A percentile compares a stretch with the other conserved stretches of the same genome.
Conservation (phyloP, 2,888 invertebrate genomes). For the Aporophyla nigra region DNA sequence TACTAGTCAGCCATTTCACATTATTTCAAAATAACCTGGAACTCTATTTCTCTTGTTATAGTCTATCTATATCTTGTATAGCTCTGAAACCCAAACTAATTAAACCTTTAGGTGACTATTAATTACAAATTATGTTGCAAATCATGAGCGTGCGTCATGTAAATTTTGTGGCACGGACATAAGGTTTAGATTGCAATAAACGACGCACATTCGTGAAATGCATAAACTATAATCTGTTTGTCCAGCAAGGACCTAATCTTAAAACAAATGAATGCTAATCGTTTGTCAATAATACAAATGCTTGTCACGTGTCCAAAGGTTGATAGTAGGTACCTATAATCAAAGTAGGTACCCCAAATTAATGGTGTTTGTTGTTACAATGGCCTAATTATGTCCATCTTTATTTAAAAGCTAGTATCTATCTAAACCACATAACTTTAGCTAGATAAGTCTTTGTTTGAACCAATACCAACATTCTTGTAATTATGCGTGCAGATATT, state of each 20-base stretch:
- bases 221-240: background rate
- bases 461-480: constrained; percentile 2
- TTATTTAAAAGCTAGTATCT: constrained; percentile 41
- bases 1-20: too few relatives aligned
- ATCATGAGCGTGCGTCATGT: too few relatives aligned
- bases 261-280: constrained; percentile 30
- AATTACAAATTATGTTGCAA: constrained; percentile 3
- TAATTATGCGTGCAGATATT: constrained; percentile 23
- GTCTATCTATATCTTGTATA: too few relatives aligned
- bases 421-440: constrained; percentile 15
- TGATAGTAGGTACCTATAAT: constrained; percentile 21
- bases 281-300: constrained; percentile 31
- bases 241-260: constrained; percentile 7
- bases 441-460: constrained; percentile 29
- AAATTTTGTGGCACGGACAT: background rate
- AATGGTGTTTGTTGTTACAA: constrained; percentile 44
- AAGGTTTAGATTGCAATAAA: constrained; percentile 1
- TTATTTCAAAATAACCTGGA: too few relatives aligned
- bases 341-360: constrained; percentile 21
- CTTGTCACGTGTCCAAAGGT: constrained; percentile 30
- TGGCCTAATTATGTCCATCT: constrained; percentile 62
- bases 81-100: background rate
- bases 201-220: background rate
- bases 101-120: background rate
- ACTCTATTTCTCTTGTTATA: too few relatives aligned